phyloP scores from a whole-genome alignment of 2,113 vertebrate genomes.

The Benitochromis conjunctus region DNA sequence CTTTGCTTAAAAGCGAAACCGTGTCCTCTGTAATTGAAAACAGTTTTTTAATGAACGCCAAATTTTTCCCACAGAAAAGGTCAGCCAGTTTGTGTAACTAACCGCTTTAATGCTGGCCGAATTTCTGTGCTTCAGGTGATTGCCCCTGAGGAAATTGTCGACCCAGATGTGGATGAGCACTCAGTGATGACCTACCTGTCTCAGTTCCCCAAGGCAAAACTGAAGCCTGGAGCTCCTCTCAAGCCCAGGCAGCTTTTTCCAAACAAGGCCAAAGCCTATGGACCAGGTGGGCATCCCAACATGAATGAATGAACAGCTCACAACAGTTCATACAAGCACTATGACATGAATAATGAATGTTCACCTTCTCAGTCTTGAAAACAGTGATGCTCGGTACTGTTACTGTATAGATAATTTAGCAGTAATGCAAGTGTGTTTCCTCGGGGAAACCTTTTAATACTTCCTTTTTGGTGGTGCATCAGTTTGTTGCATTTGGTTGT shows the following conservation, averaged over 20 bases:
- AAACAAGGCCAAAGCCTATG: constrained; percentile 85
- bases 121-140: constrained; percentile 77
- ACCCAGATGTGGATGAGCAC: constrained; percentile 91
- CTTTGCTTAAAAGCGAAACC: background rate
- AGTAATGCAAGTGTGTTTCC: background rate
- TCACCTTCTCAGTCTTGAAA: background rate
- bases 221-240: constrained; percentile 86
- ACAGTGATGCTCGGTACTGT: background rate
- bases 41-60: background rate
- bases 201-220: constrained; percentile 92
- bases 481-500: background rate
- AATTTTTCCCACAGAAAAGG: background rate
- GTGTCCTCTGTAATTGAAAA: background rate
- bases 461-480: background rate
- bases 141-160: constrained; percentile 91
- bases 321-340: background rate
- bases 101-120: background rate
- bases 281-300: constrained; percentile 77
- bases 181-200: constrained; percentile 95
- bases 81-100: background rate
- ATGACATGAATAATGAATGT: background rate
- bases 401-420: background rate
- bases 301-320: background rate
- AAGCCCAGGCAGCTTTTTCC: constrained; percentile 83
- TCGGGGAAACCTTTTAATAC: background rate